Base-by-base conservation (phyloP, 1,140 invertebrate genomes). In the Drosophila nannoptera region DNA sequence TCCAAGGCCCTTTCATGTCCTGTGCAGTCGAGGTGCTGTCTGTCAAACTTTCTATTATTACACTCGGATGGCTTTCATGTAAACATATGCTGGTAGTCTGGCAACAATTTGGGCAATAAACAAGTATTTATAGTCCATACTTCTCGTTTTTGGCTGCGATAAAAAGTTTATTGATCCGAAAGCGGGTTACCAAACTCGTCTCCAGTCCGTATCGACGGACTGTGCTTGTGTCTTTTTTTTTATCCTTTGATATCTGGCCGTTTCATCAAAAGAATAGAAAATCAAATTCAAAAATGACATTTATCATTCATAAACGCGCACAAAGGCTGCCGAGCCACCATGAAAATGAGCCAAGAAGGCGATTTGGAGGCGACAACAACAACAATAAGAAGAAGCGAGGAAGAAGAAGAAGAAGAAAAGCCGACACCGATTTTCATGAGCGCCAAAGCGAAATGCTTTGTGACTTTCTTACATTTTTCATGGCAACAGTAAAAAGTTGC, bases 381-480 rank as follows among this genome's bases (percentile, higher is more conserved):
- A 49, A 42, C 55, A 45, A 64, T 59, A 60, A 56, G 54, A 67
- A 53, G 61, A 54, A 61, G 56, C 69, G 69, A 50, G 52, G 65
- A 14, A 22, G 22, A 45, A 61, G 59, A 60, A 56, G 54, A 67
- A 53, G 56, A 54, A 56, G 56, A 72, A 72, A 50, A 58, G 65
- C n/a, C 56, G 56, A 78, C 75, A 78, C 62, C 63, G 16, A 58
- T 82, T 82, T 77, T 75, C 76, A 82, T 83, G 78, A 72, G 60
- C 80, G 59, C 76, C 64, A 64, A 43, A 76, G 68, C 66, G 62
- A 78, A 83, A 83, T 84, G 76, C 76, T 80, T 84, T 86, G 81
- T 77, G 81, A 87, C 82, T 84, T 86, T 84, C 73, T 86, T 81
- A 86, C 77, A 77, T 77, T 80, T 86, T 86, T 86, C 74, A 77